Evolutionary conservation across 2,113 vertebrate genomes (phyloP).

Genomic region (Lynx canadensis): DNA sequence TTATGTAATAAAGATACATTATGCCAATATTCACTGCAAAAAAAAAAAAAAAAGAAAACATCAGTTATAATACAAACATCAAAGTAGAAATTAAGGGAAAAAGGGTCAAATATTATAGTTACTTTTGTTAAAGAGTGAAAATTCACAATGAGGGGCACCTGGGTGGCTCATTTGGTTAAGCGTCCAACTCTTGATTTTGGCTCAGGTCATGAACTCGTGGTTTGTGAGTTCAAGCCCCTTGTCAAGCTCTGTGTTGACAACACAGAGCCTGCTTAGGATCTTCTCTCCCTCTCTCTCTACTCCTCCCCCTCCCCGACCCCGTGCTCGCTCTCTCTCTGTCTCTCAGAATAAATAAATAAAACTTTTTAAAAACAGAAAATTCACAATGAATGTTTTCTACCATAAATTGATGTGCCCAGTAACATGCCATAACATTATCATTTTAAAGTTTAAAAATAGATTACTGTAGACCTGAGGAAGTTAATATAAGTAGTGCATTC

Average conservation of each 20-base stretch:
- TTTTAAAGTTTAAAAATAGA: constrained; percentile 27
- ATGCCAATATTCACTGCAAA: neutral
- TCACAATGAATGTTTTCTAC: neutral
- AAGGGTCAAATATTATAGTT: neutral
- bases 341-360: no score
- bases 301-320: no score
- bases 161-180: no score
- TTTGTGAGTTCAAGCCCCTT: no score
- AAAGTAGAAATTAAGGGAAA: neutral
- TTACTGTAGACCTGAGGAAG: neutral
- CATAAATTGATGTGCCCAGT: neutral
- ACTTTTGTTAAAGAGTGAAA: neutral
- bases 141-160: neutral
- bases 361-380: neutral
- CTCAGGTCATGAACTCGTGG: no score
- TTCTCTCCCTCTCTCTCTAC: no score
- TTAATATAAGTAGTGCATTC: neutral
- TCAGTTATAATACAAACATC: neutral
- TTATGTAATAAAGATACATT: neutral
- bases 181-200: no score
- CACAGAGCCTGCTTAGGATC: no score
- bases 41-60: neutral
- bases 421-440: neutral
- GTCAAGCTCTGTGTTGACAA: no score
- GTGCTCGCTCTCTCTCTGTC: no score